Conservation (phyloP, 2,113 vertebrate genomes). For the Tringa solitaria region DNA sequence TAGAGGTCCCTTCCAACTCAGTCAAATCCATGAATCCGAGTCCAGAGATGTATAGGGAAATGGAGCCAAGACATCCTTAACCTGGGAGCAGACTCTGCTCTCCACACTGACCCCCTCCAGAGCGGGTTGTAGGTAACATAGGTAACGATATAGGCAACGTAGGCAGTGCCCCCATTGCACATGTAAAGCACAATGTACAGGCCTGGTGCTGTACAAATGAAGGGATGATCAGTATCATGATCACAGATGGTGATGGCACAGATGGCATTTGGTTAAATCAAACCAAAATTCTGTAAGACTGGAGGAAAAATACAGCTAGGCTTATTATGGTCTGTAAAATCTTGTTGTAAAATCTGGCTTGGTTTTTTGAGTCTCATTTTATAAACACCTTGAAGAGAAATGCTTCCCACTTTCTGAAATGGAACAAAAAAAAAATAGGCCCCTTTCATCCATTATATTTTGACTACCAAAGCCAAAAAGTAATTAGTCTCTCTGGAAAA, state of each 20-base stretch:
- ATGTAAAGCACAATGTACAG: rapidly evolving
- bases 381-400: neutral
- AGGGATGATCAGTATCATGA: neutral
- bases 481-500: neutral
- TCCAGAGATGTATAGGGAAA: neutral
- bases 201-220: no score
- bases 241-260: neutral
- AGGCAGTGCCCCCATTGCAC: no score
- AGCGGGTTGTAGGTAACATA: rapidly evolving
- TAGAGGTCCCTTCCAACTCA: no score
- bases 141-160: no score
- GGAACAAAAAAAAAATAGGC: neutral
- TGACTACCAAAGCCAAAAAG: neutral
- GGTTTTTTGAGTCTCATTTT: neutral
- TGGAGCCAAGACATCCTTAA: neutral
- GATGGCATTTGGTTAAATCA: rapidly evolving
- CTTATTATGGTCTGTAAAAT: neutral
- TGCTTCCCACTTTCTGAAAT: neutral
- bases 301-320: neutral
- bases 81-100: neutral
- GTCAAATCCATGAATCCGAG: no score
- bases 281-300: neutral
- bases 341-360: neutral
- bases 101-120: neutral
- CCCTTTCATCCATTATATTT: neutral